These are phyloP conservation scores for Habroteleia sp. DNA, from an alignment of 2,888 invertebrate genomes.

Conservation along the genomic window DNA sequence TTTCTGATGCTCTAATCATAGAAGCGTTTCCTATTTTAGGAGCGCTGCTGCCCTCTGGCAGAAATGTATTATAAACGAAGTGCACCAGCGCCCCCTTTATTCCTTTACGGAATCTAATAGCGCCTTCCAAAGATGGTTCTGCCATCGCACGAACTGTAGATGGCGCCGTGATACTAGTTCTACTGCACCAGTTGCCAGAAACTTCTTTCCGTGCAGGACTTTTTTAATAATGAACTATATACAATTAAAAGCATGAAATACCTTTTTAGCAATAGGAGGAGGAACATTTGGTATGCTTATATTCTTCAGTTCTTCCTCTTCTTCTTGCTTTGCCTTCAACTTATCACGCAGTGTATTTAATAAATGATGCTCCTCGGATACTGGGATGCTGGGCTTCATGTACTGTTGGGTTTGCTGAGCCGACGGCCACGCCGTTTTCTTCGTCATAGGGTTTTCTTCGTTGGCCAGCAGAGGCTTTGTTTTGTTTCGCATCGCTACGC, in stretches of 20 bases:
- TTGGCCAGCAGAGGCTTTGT: slow-evolving; percentile 82
- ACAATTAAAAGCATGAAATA: slow-evolving; percentile 2
- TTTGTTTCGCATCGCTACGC: slow-evolving; percentile 85
- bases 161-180: no score
- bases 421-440: slow-evolving; percentile 82
- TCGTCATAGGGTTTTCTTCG: slow-evolving; percentile 75
- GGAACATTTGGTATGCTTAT: slow-evolving; percentile 65
- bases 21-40: no score
- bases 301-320: slow-evolving; percentile 81
- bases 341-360: slow-evolving; percentile 82
- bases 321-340: slow-evolving; percentile 82
- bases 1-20: no score
- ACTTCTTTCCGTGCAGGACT: no score
- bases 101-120: no score
- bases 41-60: no score
- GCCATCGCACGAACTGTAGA: no score
- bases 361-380: slow-evolving; percentile 81
- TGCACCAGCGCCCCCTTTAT: no score
- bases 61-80: no score
- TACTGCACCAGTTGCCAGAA: no score
- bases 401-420: slow-evolving; percentile 73
- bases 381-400: slow-evolving; percentile 72
- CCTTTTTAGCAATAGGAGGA: slow-evolving; percentile 54
- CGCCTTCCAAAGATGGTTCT: no score
- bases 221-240: no score